phyloP scores from a whole-genome alignment of 2,888 invertebrate species.

The Calameuta idolon region DNA sequence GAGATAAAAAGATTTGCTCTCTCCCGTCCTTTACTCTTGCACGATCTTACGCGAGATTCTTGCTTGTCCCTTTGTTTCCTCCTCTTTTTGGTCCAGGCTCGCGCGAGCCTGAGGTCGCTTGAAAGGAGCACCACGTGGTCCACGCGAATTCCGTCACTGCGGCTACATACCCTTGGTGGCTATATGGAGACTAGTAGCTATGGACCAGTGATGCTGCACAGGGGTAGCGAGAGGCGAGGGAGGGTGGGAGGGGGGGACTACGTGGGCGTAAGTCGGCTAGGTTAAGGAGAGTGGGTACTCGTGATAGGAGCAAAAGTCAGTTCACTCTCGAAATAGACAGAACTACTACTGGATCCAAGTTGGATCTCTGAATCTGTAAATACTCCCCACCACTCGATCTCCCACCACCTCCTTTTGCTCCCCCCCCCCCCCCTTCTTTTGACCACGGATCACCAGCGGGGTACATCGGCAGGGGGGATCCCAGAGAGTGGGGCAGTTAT shows the following conservation, averaged over 20 bases:
- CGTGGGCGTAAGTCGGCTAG: background rate
- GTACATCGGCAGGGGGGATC: background rate
- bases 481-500: background rate
- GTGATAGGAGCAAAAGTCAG: conserved; percentile 8
- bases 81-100: background rate
- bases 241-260: background rate
- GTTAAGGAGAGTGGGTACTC: conserved; percentile 6
- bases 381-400: conserved; percentile 15
- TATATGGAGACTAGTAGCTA: background rate
- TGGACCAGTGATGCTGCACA: too few species aligned
- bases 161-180: background rate
- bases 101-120: background rate
- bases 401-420: background rate
- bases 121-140: background rate
- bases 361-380: conserved; percentile 26
- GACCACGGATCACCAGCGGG: background rate
- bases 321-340: conserved; percentile 18
- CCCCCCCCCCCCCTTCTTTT: too few species aligned
- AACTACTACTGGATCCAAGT: conserved; percentile 20
- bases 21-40: background rate
- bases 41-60: background rate
- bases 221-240: background rate
- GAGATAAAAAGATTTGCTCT: background rate
- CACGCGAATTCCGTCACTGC: background rate
- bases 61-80: background rate